Evolutionary conservation across 2,797 vertebrate species (phyloP).

Genomic region (Halcyon smyrnensis): DNA sequence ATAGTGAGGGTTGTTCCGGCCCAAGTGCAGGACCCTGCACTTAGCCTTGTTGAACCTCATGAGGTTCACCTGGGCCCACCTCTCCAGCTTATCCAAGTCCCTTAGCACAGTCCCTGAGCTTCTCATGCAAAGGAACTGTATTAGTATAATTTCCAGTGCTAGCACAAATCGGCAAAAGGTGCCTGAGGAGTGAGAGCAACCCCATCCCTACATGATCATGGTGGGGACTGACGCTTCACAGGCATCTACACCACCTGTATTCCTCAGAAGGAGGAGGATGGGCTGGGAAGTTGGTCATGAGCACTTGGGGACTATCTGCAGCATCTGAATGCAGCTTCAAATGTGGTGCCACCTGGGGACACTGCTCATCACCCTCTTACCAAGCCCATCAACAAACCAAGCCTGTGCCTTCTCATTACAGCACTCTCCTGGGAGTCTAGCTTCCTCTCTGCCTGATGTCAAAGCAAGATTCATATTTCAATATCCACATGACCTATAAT

Average conservation of each 20-base stretch:
- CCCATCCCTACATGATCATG: fast-evolving
- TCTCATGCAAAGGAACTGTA: fast-evolving
- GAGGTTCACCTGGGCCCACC: too few relatives aligned
- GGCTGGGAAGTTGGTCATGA: background rate
- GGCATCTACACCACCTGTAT: fast-evolving
- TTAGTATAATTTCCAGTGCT: background rate
- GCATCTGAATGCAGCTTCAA: background rate
- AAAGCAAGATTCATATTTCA: constrained; percentile 52
- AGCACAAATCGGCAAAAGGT: fast-evolving
- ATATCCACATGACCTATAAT: constrained; percentile 32
- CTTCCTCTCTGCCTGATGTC: constrained; percentile 11
- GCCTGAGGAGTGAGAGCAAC: background rate
- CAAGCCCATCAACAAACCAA: background rate
- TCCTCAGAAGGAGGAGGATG: background rate
- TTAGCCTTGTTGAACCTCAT: too few relatives aligned
- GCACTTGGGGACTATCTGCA: background rate
- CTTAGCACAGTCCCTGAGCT: background rate
- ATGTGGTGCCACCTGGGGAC: background rate
- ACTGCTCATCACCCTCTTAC: background rate
- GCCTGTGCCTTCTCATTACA: background rate
- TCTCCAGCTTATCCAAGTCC: too few relatives aligned
- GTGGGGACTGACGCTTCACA: background rate
- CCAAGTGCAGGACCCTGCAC: too few relatives aligned
- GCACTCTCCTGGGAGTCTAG: background rate
- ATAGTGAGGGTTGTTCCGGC: too few relatives aligned